Evolutionary conservation across 2,888 invertebrate genomes (phyloP).

Genomic region (Prenolepis imparis): DNA sequence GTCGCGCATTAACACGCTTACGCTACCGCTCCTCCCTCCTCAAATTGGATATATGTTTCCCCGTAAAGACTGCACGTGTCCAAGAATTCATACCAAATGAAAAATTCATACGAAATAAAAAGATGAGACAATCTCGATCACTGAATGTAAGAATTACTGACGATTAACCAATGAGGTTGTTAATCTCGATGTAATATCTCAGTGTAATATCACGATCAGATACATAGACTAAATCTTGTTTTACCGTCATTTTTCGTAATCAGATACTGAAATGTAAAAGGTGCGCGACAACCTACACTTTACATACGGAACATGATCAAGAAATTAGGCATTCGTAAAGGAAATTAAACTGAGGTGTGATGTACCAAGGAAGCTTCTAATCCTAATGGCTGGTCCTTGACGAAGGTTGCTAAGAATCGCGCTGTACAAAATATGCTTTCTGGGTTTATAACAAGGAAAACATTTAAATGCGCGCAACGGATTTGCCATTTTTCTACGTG

Average conservation of each 20-base stretch:
- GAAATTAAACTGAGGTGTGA: constrained; percentile 65
- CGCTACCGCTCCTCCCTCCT: constrained; percentile 52
- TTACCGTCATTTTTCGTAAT: constrained; percentile 22
- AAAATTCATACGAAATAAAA: neutral
- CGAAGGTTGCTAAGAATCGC: constrained; percentile 67
- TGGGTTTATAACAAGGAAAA: constrained; percentile 71
- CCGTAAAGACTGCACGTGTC: constrained; percentile 28
- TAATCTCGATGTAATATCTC: constrained; percentile 16
- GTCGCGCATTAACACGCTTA: constrained; percentile 79
- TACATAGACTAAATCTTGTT: neutral
- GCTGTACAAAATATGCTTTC: constrained; percentile 84
- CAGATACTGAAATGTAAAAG: constrained; percentile 9
- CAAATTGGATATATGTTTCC: constrained; percentile 28
- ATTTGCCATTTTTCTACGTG: constrained; percentile 32
- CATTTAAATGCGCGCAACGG: neutral
- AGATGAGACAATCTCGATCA: constrained; percentile 10
- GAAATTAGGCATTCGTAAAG: constrained; percentile 56
- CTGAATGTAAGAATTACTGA: constrained; percentile 5
- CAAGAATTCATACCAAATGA: constrained; percentile 9
- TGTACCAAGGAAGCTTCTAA: constrained; percentile 80
- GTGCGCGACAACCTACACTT: constrained; percentile 34
- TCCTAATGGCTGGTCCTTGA: constrained; percentile 78
- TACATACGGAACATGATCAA: constrained; percentile 32
- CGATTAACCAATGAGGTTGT: constrained; percentile 4
- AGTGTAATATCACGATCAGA: neutral